These are phyloP conservation scores for Drosophila baimaii DNA, from an alignment of 1,140 invertebrate species.

Conservation along the genomic window DNA sequence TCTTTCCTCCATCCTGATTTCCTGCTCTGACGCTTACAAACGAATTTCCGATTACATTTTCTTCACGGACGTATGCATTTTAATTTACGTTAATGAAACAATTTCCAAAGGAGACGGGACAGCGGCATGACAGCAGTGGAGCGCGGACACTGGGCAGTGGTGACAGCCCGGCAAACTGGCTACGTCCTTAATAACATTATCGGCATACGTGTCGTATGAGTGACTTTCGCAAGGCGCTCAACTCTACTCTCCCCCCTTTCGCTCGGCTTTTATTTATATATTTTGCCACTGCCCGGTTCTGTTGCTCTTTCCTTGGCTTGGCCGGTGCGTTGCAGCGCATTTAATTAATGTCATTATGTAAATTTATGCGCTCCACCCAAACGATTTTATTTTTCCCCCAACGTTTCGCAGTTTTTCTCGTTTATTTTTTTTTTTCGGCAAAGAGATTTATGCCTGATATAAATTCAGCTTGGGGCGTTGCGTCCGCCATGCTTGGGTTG, in stretches of 20 bases:
- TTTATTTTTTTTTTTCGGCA: slow-evolving; percentile 20
- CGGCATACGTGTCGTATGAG: slow-evolving; percentile 73
- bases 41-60: slow-evolving; percentile 78
- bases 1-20: slow-evolving; percentile 17
- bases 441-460: slow-evolving; percentile 69
- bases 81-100: slow-evolving; percentile 81
- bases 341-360: slow-evolving; percentile 81
- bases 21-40: slow-evolving; percentile 60
- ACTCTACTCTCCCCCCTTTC: neutral
- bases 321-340: slow-evolving; percentile 57
- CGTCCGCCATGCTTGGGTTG: neutral
- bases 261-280: slow-evolving; percentile 5
- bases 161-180: slow-evolving; percentile 53
- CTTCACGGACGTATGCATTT: slow-evolving; percentile 70
- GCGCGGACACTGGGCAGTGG: slow-evolving; percentile 11
- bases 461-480: slow-evolving; percentile 52
- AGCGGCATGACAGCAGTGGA: slow-evolving; percentile 24
- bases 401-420: slow-evolving; percentile 38
- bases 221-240: slow-evolving; percentile 52
- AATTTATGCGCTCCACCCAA: slow-evolving; percentile 69
- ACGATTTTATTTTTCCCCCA: slow-evolving; percentile 55
- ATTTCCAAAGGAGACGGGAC: slow-evolving; percentile 51
- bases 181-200: slow-evolving; percentile 72
- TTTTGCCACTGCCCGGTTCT: slow-evolving; percentile 4
- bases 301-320: slow-evolving; percentile 9